These are phyloP conservation scores for Lateolabrax maculatus DNA, from an alignment of 2,797 vertebrate genomes.

Conservation along the genomic window DNA sequence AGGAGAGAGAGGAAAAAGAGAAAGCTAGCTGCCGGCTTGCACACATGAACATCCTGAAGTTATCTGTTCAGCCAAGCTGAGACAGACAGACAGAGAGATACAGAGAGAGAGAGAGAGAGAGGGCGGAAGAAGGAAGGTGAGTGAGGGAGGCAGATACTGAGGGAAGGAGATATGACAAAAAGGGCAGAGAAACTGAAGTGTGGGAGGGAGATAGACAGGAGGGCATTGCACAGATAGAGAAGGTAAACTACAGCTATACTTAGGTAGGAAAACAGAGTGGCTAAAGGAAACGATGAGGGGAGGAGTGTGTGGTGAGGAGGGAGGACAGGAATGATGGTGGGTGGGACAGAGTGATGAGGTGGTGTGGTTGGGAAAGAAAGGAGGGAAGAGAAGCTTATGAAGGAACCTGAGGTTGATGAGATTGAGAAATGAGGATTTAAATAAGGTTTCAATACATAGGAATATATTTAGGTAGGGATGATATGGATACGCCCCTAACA, in stretches of 20 bases:
- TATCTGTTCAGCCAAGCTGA: slow-evolving; percentile 79
- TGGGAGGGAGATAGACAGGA: slow-evolving; percentile 62
- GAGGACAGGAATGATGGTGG: neutral
- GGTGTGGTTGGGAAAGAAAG: slow-evolving; percentile 12
- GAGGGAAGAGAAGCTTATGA: neutral
- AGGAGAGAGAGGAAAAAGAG: slow-evolving; percentile 28
- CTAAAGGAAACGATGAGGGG: slow-evolving; percentile 1
- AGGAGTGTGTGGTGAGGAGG: neutral
- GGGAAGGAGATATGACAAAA: slow-evolving; percentile 55
- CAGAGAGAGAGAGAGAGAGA: slow-evolving; percentile 16
- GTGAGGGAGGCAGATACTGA: slow-evolving; percentile 55
- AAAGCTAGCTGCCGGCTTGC: slow-evolving; percentile 47
- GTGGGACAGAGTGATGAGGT: neutral
- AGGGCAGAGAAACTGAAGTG: slow-evolving; percentile 63
- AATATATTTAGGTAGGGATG: neutral
- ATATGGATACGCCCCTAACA: neutral
- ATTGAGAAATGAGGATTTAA: slow-evolving; percentile 11
- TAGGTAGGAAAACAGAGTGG: slow-evolving; percentile 28
- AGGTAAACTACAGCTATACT: slow-evolving; percentile 57
- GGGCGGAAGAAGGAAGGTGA: slow-evolving; percentile 41
- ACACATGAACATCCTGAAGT: slow-evolving; percentile 59
- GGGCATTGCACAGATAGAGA: slow-evolving; percentile 56
- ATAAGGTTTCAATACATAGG: neutral
- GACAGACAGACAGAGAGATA: slow-evolving; percentile 56
- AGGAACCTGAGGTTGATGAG: slow-evolving; percentile 13